Conservation (phyloP, 2,797 vertebrate species). For the Linurgus olivaceus region DNA sequence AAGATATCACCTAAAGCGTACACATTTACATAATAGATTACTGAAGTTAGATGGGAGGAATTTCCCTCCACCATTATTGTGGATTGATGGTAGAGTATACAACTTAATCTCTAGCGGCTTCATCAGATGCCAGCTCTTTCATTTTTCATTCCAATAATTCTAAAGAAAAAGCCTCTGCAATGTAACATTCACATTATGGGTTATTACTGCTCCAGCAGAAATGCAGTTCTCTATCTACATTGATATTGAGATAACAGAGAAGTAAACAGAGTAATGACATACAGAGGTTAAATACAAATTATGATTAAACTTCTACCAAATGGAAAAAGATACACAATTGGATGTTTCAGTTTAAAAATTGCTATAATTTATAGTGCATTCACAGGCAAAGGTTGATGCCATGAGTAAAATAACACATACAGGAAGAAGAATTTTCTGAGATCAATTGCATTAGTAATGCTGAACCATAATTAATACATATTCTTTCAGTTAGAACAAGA, state of each 20-base stretch:
- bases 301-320: neutral
- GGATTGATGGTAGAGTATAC: neutral
- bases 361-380: neutral
- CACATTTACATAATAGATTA: neutral
- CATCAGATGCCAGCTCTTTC: neutral
- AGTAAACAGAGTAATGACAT: neutral
- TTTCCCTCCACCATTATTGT: neutral
- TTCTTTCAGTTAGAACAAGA: neutral
- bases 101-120: neutral
- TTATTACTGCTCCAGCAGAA: neutral
- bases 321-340: neutral
- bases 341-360: neutral
- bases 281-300: neutral
- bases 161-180: neutral
- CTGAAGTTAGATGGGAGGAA: neutral
- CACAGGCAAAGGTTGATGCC: neutral
- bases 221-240: neutral
- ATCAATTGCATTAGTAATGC: neutral
- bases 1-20: neutral
- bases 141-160: neutral
- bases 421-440: neutral
- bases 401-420: neutral
- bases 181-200: rapidly evolving
- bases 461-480: neutral
- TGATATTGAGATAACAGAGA: neutral